Percentiles rank a stretch among this genome's conserved stretches.
phyloP scores from a whole-genome alignment of 2,797 vertebrate species.

The Sylvia borin region DNA sequence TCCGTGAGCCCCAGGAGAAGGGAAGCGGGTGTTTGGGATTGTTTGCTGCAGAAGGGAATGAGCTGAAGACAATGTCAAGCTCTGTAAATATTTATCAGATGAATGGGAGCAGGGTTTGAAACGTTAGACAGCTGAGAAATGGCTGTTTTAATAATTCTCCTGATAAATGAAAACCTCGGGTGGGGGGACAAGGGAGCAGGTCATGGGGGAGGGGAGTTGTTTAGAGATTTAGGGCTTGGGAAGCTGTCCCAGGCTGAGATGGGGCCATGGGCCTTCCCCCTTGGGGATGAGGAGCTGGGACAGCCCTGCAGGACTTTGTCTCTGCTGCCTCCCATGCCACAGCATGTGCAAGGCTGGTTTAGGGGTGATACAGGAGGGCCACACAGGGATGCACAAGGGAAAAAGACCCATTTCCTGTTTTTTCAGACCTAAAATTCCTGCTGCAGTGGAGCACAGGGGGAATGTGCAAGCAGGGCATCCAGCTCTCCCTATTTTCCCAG shows the following conservation, averaged over 20 bases:
- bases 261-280: neutral
- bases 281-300: neutral
- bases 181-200: neutral
- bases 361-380: neutral
- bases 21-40: slow-evolving; percentile 71
- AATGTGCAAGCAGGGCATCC: neutral
- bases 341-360: neutral
- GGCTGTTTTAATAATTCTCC: slow-evolving; percentile 77
- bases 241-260: neutral
- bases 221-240: slow-evolving; percentile 64
- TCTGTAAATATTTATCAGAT: slow-evolving; percentile 80
- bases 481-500: neutral
- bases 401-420: neutral
- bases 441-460: neutral
- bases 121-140: slow-evolving; percentile 79
- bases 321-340: rapidly evolving
- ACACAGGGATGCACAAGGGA: no score
- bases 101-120: slow-evolving; percentile 77
- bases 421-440: neutral
- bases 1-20: neutral
- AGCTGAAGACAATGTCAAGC: slow-evolving; percentile 77
- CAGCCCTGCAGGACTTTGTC: neutral
- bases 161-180: slow-evolving; percentile 73
- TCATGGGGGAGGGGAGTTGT: slow-evolving; percentile 47
- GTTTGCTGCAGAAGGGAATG: slow-evolving; percentile 72